phyloP scores from a whole-genome alignment of 2,113 vertebrate species.

The Polyodon spathula region DNA sequence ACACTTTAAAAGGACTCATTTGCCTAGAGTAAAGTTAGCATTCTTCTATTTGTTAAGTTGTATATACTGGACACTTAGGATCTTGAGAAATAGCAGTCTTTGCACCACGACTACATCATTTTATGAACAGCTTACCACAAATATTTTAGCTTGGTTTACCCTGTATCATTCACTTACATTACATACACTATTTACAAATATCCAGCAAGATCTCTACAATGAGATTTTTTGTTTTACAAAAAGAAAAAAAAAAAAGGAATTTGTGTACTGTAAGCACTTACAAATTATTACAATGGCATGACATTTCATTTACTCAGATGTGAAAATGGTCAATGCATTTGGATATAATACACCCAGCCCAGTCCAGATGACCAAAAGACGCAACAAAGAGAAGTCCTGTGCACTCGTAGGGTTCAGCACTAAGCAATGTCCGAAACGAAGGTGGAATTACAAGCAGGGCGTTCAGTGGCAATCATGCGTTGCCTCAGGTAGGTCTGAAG shows the following conservation, averaged over 20 bases:
- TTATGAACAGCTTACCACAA: not conserved
- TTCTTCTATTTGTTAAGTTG: too few relatives aligned
- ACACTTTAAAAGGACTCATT: not conserved
- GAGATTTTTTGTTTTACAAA: slow-evolving; percentile 10
- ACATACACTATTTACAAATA: slow-evolving; percentile 2
- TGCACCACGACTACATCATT: not conserved
- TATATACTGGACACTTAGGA: too few relatives aligned
- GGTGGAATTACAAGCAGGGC: slow-evolving; percentile 24
- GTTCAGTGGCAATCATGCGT: slow-evolving; percentile 35
- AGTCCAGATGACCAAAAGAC: not conserved
- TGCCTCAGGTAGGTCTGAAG: slow-evolving; percentile 37
- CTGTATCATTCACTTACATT: not conserved
- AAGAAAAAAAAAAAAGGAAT: not conserved
- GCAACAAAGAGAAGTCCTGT: slow-evolving; percentile 11
- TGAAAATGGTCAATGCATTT: not conserved
- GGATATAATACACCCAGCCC: not conserved
- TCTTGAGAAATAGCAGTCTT: not conserved
- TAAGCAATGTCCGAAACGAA: slow-evolving; percentile 53
- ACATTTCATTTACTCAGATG: slow-evolving; percentile 11
- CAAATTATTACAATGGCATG: slow-evolving; percentile 9
- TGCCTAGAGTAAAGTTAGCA: not conserved
- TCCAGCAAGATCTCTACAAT: slow-evolving; percentile 6
- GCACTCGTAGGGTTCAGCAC: slow-evolving; percentile 32
- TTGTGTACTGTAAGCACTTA: slow-evolving; percentile 14
- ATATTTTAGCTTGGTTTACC: not conserved